Evolutionary conservation across 2,113 vertebrate species (phyloP), one percentile per base, ranked within the genome.

Genomic region (Microcebus tavaratra): DNA sequence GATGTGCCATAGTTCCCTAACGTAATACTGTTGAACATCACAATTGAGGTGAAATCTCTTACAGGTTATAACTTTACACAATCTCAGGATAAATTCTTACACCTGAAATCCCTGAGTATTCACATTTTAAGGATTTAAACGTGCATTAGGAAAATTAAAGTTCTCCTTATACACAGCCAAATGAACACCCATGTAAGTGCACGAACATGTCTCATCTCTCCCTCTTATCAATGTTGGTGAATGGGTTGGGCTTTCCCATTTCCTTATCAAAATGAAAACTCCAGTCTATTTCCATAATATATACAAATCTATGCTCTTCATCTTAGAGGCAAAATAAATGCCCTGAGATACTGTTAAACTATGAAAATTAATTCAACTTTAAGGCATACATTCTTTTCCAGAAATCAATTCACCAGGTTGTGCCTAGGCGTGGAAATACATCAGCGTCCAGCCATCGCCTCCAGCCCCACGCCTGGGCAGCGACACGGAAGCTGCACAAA

Each of bases 271-370:
- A 97, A 76, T n/a, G 65, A 95, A 63, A 94, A 90, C 39, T 57
- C 8, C 7, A 59, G 57, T 79, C 42, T 86, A 93, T 97, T 97
- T 95, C 82, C 86, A 93, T 97, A 97, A 95, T 96, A 72, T 73
- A 86, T 80, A 95, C 82, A 91, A 88, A 97, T 97, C 95, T 97
- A 31, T 93, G 91, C 84, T 95, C 48, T 78, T 86, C 65, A 97
- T 98, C 97, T 97, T 91, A 91, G 93, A 97, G 94, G 95, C 79
- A 90, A 93, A 97, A 88, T 92, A 97, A 97, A 87, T 94, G 97
- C 97, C 93, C 83, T 39, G 61, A 97, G 97, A 95, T 87, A 94
- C 80, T 67, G 91, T 96, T 97, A 97, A 96, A 95, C 93, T 94
- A 80, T 97, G 84, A 93, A 95, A 95, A 93, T 79, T 96, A 78